Base-by-base conservation (phyloP, 2,888 invertebrate genomes). In the Yponomeuta cagnagella region DNA sequence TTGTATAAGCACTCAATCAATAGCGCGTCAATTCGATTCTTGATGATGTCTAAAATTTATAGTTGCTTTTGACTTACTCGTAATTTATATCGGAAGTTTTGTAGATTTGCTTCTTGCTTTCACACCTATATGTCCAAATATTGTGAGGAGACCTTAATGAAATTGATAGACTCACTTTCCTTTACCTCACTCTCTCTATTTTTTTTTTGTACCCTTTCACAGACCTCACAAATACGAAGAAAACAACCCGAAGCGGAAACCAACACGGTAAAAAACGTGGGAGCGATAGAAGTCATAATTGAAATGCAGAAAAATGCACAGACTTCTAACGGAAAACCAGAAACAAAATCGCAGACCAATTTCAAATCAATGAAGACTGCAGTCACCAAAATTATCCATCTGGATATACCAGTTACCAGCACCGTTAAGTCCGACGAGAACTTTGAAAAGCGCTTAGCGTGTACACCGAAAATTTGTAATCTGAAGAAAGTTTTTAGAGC, bases 401-500 rank as follows among this genome's bases (percentile, higher is more conserved):
- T 6, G 43, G 8, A 43, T 8, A 43, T 43, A 43, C 43, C 43
- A 43, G 9, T 43, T 8, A 43, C 43, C 8, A 58, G 52, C 52
- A 58, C 15, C 52, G 52, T 58, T 15, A 58, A 15, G 3, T 58
- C 12, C 12, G 8, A 43, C 6, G 43, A 43, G 6, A 43, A 43
- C 43, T 43, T 8, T 8, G 9, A 43, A 8, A 43, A 43, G 43
- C 3, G 2, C 2, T 33, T 33, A 33, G 33, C 33, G 33, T 33
- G 33, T 33, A 33, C 33, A 33, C 33, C 33, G 33, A 33, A 33
- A 33, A 33, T 2, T 33, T 33, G 33, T 52, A 52, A 52, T 2
- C 15, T 58, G 15, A 68, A 68, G 72, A 86, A 83, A 76, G 79
- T 90, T 0, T 90, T 90, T 72, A 80, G 83, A 3, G 90, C 89